A percentile compares a stretch with the other conserved stretches of the same genome.
phyloP scores from a whole-genome alignment of 2,113 vertebrate species.

The Nycticryphes semicollaris region DNA sequence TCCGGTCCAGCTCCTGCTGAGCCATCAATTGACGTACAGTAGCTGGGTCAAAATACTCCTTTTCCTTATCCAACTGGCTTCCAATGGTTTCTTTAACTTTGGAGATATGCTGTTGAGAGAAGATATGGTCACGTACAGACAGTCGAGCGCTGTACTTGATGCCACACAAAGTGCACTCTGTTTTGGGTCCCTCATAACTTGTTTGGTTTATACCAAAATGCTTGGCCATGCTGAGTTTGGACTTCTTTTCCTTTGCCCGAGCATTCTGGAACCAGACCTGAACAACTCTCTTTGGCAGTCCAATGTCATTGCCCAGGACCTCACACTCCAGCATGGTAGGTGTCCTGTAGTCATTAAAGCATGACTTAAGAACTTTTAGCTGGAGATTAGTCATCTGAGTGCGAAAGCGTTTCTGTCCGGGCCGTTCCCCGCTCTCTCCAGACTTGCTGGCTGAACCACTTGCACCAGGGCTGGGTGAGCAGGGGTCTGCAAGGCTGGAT shows the following conservation, averaged over 20 bases:
- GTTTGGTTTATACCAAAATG: slow-evolving; percentile 99
- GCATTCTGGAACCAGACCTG: slow-evolving; percentile 99
- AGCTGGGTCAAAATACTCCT: slow-evolving; percentile 98
- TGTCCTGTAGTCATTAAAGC: slow-evolving; percentile 98
- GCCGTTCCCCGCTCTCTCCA: slow-evolving; percentile 91
- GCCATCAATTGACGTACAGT: slow-evolving; percentile 99
- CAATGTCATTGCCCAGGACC: slow-evolving; percentile 98
- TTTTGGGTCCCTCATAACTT: slow-evolving; percentile 97
- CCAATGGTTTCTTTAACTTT: slow-evolving; percentile 99
- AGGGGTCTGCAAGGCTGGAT: slow-evolving; percentile 96
- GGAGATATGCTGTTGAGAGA: slow-evolving; percentile 98
- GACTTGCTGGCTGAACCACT: slow-evolving; percentile 88
- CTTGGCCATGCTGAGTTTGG: slow-evolving; percentile 99
- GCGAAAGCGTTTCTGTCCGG: slow-evolving; percentile 97
- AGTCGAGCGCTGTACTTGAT: slow-evolving; percentile 98
- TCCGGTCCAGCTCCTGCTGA: slow-evolving; percentile 98
- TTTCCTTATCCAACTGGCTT: slow-evolving; percentile 98
- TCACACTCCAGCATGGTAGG: slow-evolving; percentile 99
- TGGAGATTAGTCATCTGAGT: slow-evolving; percentile 99
- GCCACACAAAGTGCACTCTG: slow-evolving; percentile 98
- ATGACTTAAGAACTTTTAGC: slow-evolving; percentile 96
- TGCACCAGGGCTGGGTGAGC: slow-evolving; percentile 93
- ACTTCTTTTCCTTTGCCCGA: slow-evolving; percentile 98
- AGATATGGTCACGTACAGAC: slow-evolving; percentile 98
- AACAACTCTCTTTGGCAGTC: slow-evolving; percentile 99